A percentile compares a stretch with the other conserved stretches of the same genome.
Conservation (phyloP, 1,140 invertebrate genomes). For the Schlechtendalia chinensis region DNA sequence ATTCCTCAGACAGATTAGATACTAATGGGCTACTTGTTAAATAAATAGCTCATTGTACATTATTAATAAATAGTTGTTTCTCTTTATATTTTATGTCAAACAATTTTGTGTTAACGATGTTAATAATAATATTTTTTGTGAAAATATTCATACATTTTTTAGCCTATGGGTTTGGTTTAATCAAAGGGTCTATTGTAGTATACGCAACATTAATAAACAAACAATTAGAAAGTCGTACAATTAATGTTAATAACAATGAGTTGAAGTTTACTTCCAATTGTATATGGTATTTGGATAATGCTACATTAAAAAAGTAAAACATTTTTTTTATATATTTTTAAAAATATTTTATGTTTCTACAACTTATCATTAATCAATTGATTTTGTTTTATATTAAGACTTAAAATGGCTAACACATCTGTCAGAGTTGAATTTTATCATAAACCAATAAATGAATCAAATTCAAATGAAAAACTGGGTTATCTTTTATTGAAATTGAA, state of each 20-base stretch:
- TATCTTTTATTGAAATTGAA: conserved; percentile 38
- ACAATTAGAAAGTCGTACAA: not conserved
- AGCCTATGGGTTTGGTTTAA: conserved; percentile 35
- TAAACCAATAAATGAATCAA: not conserved
- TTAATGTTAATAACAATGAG: conserved; percentile 19
- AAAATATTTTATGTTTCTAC: not conserved
- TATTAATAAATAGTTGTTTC: not conserved
- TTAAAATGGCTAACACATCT: conserved; percentile 32
- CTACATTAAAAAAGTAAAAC: conserved; percentile 20
- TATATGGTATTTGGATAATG: conserved; percentile 12
- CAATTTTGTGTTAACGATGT: too few relatives aligned
- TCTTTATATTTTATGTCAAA: not conserved
- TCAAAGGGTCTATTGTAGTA: conserved; percentile 38
- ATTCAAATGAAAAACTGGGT: conserved; percentile 12
- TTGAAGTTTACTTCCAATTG: not conserved
- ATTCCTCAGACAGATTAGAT: too few relatives aligned
- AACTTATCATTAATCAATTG: not conserved
- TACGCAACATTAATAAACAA: conserved; percentile 1
- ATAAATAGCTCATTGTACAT: too few relatives aligned
- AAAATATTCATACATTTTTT: not conserved
- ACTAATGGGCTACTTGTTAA: too few relatives aligned
- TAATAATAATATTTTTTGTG: not conserved
- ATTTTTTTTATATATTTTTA: not conserved
- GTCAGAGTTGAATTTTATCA: conserved; percentile 7
- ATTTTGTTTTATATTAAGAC: not conserved